Conservation (phyloP, 2,888 invertebrate genomes). For the Xylophagus ater region DNA sequence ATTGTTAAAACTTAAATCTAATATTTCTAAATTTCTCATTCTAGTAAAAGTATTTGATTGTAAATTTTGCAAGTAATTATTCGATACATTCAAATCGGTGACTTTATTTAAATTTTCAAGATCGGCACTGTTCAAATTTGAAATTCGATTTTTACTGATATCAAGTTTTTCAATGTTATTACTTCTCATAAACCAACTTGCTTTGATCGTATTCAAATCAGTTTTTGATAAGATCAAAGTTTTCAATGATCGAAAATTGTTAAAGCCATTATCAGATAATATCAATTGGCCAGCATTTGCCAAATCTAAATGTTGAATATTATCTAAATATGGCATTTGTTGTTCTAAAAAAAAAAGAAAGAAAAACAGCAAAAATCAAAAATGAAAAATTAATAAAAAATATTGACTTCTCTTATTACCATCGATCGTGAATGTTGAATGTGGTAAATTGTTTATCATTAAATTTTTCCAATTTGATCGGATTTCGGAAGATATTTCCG, state of each 20-base stretch:
- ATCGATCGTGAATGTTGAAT: too few species aligned
- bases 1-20: conserved; percentile 28
- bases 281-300: conserved; percentile 24
- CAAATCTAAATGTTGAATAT: conserved; percentile 24
- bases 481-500: too few species aligned
- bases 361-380: too few species aligned
- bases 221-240: conserved; percentile 28
- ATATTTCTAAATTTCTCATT: conserved; percentile 21
- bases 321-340: conserved; percentile 17
- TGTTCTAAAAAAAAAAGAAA: too few species aligned
- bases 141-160: conserved; percentile 28
- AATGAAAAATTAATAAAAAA: too few species aligned
- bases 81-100: conserved; percentile 27
- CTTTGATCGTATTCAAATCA: conserved; percentile 21
- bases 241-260: conserved; percentile 22
- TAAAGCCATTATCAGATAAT: conserved; percentile 25
- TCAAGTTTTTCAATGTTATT: conserved; percentile 27
- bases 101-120: conserved; percentile 23
- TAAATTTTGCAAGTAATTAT: conserved; percentile 24
- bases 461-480: too few species aligned
- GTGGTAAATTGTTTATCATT: too few species aligned
- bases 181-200: conserved; percentile 21
- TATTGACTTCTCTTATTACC: too few species aligned
- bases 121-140: conserved; percentile 20
- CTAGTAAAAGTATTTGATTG: conserved; percentile 22